phyloP scores from a whole-genome alignment of 2,888 invertebrate genomes.

The Melangyna quadrimaculata region DNA sequence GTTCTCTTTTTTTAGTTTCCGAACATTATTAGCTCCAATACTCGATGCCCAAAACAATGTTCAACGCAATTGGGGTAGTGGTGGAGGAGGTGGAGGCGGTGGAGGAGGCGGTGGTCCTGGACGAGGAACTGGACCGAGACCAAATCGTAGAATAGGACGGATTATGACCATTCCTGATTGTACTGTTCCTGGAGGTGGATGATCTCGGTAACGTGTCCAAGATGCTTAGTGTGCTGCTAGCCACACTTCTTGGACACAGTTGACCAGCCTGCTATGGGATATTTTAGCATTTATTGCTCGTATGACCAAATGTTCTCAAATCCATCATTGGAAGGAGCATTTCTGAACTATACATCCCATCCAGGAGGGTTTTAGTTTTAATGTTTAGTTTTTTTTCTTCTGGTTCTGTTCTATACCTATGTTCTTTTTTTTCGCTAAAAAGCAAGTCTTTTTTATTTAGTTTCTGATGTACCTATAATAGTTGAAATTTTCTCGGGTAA shows the following conservation, averaged over 20 bases:
- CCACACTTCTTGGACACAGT: conserved; percentile 59
- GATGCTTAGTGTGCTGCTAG: conserved; percentile 15
- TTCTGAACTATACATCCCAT: conserved; percentile 39
- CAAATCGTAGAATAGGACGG: conserved; percentile 68
- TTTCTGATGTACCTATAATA: neutral
- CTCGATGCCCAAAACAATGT: conserved; percentile 40
- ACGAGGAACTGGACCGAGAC: conserved; percentile 59
- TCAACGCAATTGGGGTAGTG: conserved; percentile 15
- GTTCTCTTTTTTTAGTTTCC: conserved; percentile 49
- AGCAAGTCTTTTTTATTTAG: neutral
- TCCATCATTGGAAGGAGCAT: conserved; percentile 55
- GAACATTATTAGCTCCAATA: conserved; percentile 63
- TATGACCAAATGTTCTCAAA: conserved; percentile 67
- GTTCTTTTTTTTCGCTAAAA: neutral
- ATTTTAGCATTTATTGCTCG: conserved; percentile 47
- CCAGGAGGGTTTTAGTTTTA: conserved; percentile 9
- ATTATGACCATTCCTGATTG: conserved; percentile 72
- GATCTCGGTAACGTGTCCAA: conserved; percentile 71
- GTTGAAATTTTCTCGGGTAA: neutral
- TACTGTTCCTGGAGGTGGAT: conserved; percentile 71
- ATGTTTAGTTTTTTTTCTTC: neutral
- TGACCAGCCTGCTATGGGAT: conserved; percentile 13
- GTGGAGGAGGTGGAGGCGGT: conserved; percentile 41
- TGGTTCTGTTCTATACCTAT: neutral
- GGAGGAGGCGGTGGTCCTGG: conserved; percentile 56